These are phyloP conservation scores for Poeciliopsis prolifica DNA, from an alignment of 2,113 vertebrate species.

Conservation along the genomic window DNA sequence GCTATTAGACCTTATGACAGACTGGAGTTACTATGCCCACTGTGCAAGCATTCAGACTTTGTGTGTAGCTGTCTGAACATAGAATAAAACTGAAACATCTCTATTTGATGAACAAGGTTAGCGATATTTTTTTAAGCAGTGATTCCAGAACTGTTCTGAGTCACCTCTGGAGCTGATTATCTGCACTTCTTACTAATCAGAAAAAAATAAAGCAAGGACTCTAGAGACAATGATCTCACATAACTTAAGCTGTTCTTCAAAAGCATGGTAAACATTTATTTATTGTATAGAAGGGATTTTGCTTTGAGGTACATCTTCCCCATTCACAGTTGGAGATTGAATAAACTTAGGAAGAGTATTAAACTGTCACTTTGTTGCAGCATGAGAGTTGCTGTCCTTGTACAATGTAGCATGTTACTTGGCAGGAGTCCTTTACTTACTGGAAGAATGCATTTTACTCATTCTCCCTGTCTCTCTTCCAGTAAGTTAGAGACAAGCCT, in stretches of 20 bases:
- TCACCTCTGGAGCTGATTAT: not conserved
- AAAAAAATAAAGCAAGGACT: not conserved
- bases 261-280: not conserved
- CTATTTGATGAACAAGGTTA: slow-evolving; percentile 31
- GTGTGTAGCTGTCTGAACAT: slow-evolving; percentile 7
- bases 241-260: not conserved
- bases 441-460: slow-evolving; percentile 40
- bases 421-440: slow-evolving; percentile 40
- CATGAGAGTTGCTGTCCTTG: slow-evolving; percentile 33
- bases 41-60: slow-evolving; percentile 25
- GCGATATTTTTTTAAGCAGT: not conserved
- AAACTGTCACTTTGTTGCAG: slow-evolving; percentile 32
- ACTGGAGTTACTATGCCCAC: slow-evolving; percentile 58
- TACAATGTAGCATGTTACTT: slow-evolving; percentile 17
- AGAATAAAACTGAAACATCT: not conserved
- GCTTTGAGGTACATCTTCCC: not conserved
- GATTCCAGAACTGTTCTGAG: not conserved
- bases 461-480: slow-evolving; percentile 34
- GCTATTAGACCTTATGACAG: slow-evolving; percentile 48
- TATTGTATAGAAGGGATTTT: not conserved
- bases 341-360: not conserved
- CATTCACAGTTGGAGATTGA: slow-evolving; percentile 10
- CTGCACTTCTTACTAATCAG: not conserved
- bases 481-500: slow-evolving; percentile 17
- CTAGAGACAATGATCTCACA: not conserved